Conservation (phyloP, 2,888 invertebrate genomes). For the Lacanobia oleracea region DNA sequence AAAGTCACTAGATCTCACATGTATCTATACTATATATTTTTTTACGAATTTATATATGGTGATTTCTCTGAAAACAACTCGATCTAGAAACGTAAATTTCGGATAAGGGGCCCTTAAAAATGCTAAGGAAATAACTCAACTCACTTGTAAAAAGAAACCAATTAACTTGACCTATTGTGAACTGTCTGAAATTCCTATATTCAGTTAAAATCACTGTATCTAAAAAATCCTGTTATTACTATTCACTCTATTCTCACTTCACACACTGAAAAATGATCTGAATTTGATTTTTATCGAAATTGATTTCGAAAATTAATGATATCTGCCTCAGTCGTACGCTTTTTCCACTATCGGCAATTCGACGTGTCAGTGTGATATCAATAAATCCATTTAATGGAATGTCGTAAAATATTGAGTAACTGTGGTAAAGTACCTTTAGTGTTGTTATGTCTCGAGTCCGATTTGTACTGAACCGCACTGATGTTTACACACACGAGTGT, state of each 20-base stretch:
- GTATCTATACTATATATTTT: too few relatives aligned
- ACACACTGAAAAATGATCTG: conserved; percentile 13
- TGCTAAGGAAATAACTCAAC: neutral
- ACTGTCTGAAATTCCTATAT: neutral
- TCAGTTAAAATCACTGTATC: neutral
- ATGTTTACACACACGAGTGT: neutral
- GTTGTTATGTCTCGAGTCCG: conserved; percentile 1
- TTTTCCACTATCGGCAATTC: conserved; percentile 28
- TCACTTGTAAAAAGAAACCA: neutral
- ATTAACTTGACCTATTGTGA: neutral
- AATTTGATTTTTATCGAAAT: conserved; percentile 40
- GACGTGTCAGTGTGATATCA: conserved; percentile 43
- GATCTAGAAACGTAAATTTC: too few relatives aligned
- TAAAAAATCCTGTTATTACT: neutral
- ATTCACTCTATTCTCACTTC: conserved; percentile 1
- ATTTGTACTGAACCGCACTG: conserved; percentile 4
- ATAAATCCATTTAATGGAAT: conserved; percentile 33
- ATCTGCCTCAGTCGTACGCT: conserved; percentile 4
- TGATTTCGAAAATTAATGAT: conserved; percentile 49
- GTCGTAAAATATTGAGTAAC: conserved; percentile 29
- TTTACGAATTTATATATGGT: too few relatives aligned
- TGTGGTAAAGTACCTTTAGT: conserved; percentile 23
- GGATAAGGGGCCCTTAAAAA: too few relatives aligned
- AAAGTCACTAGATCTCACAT: too few relatives aligned
- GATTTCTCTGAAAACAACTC: too few relatives aligned